Evolutionary conservation across 2,113 vertebrate species (phyloP), one percentile per base, ranked within the genome.

Genomic region (Stictonetta naevosa): DNA sequence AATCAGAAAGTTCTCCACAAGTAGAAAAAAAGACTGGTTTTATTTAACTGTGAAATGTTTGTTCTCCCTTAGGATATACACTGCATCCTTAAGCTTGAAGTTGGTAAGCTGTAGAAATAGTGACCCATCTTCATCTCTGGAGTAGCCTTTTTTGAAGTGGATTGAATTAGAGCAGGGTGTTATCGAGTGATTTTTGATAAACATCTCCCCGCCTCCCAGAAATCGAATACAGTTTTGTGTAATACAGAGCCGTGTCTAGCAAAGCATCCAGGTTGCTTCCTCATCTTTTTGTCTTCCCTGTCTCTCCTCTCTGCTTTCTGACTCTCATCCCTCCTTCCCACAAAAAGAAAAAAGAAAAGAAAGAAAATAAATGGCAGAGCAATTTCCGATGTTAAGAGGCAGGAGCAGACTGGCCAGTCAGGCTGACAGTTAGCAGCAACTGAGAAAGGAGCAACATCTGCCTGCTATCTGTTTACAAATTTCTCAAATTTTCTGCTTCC

Each of bases 131-230:
- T 72, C 13, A 18, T 42, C 48, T 58, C 48, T 82, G 62, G 21
- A 84, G 21, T 46, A 82, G 18, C 29, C 2, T 6, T 62, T 52
- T 52, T 28, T 13, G 29, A 79, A 82, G 17, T 20, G 90, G 44
- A 19, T 79, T 83, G 44, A 82, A 66, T 73, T 76, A 71, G 40
- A 81, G 36, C 6, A 72, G 56, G 22, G 4, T 80, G 12, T 94
- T 68, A 33, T 68, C 19, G 28, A 44, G 40, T 9, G 16, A 26
- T 58, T 52, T 25, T 11, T 40, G 18, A 83, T 31, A 40, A 40
- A 10, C 38, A 19, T 26, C 17, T 34, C 3, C 5, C 10, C 2
- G 7, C 5, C 3, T 4, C 20, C 2, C 22, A 1, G 7, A 71
- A 86, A 63, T 72, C 8, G 82, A 78, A 55, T 80, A 38, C 4